Conservation (phyloP, 92 coral and sea anemone species). For the Porites rus region DNA sequence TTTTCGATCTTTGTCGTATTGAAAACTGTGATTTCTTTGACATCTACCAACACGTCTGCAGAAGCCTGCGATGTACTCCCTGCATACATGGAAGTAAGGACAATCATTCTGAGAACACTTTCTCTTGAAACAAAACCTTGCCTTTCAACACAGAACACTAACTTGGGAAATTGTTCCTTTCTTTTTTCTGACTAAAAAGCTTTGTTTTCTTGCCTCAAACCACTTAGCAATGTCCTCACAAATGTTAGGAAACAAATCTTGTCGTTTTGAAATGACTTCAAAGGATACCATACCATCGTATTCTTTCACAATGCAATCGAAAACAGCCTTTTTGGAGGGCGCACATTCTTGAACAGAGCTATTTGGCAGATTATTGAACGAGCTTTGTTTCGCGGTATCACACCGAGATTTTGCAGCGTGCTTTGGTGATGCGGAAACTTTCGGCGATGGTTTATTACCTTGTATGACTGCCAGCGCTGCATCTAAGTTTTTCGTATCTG, state of each 20-base stretch:
- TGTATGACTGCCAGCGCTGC: background rate
- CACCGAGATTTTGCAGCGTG: background rate
- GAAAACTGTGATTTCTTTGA: constrained; percentile 46
- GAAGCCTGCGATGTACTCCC: constrained; percentile 47
- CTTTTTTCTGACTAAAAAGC: constrained; percentile 50
- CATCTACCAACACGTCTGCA: constrained; percentile 57
- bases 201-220: constrained; percentile 38
- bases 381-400: background rate
- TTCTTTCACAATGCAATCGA: constrained; percentile 54
- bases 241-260: constrained; percentile 50
- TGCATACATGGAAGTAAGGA: constrained; percentile 56
- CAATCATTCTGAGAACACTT: constrained; percentile 37
- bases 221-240: constrained; percentile 41
- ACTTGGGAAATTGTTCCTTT: constrained; percentile 33
- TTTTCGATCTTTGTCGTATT: constrained; percentile 20
- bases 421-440: background rate
- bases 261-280: constrained; percentile 36
- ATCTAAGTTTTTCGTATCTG: background rate
- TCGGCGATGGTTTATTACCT: background rate
- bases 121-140: constrained; percentile 48
- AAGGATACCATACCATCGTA: constrained; percentile 44
- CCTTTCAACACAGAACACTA: constrained; percentile 43
- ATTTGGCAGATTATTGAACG: background rate
- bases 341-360: constrained; percentile 12
- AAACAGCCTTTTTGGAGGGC: constrained; percentile 55